Evolutionary conservation across 2,888 invertebrate genomes (phyloP), one percentile per base, ranked within the genome.

Genomic region (Helicoverpa assulta): DNA sequence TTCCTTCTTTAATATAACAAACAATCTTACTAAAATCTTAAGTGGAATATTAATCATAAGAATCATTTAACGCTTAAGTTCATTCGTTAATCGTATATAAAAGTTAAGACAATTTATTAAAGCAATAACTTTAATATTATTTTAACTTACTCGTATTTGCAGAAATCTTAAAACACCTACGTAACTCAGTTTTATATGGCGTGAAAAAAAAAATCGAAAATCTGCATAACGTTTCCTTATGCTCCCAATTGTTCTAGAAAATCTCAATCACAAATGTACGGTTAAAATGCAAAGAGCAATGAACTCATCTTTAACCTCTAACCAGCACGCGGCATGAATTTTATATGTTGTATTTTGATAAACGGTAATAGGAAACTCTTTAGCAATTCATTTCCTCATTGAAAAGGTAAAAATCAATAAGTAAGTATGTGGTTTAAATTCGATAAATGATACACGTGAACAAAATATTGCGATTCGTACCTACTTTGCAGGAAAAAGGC

Each of bases 381-480:
- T 68, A 63, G 37, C 55, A 29, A 65, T 55, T 78, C 33, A 54
- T 80, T 80, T 80, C 75, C 76, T 79, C 56, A 33, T 70, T 43
- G 50, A 70, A 58, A 12, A 47, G 63, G 69, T 66, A 69, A 57
- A 53, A 60, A 67, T 57, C 10, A 59, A 67, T 40, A 40, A 40
- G 2, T n/a, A 10, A 37, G 2, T 54, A 52, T 58, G 56, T 60
- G 53, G 52, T 66, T 43, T 16, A 67, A 43, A 62, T 62, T 40
- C 72, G 59, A 63, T 64, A 66, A 67, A 63, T 58, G 56, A 12
- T 55, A 21, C 33, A 51, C 54, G 47, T 61, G 47, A 18, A n/a
- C 6, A n/a, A 47, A n/a, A 47, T n/a, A 6, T 47, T 43, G 4
- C 6, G 4, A 16, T 43, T 43, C 37, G 37, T 12, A 37, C 37